Conservation (phyloP, 1,140 invertebrate species). For the Calosoma granatense region DNA sequence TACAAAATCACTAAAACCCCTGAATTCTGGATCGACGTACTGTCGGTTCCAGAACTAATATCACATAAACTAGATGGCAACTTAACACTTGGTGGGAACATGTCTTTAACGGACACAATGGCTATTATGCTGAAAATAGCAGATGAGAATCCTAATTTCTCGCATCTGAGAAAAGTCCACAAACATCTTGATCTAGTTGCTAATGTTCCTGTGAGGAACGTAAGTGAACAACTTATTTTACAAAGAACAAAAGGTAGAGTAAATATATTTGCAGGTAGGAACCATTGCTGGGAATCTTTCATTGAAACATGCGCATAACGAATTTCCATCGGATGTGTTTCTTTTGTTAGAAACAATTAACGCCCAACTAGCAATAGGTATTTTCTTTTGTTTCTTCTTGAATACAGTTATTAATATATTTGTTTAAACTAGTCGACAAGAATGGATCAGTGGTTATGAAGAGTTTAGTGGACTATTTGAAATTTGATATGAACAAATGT, state of each 20-base stretch:
- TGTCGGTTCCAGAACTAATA: constrained; percentile 52
- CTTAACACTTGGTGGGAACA: constrained; percentile 51
- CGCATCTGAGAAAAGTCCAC: constrained; percentile 34
- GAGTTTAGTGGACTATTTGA: background rate
- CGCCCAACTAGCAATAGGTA: constrained; percentile 28
- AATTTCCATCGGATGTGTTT: constrained; percentile 71
- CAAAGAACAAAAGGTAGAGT: too few relatives aligned
- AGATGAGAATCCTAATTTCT: constrained; percentile 27
- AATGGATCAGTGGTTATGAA: background rate
- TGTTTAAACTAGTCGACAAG: background rate
- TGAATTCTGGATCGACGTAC: constrained; percentile 61
- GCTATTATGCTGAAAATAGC: constrained; percentile 39
- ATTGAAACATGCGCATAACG: constrained; percentile 56
- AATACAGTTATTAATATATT: background rate
- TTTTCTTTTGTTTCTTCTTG: too few relatives aligned
- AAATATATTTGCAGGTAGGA: too few relatives aligned
- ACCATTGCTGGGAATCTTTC: constrained; percentile 70
- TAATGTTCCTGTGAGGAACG: constrained; percentile 63
- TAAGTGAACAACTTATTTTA: too few relatives aligned
- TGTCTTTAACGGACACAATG: constrained; percentile 54
- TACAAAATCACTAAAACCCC: constrained; percentile 41
- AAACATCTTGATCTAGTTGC: constrained; percentile 57
- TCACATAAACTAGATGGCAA: constrained; percentile 36
- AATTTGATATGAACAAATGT: background rate
- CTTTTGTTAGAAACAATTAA: constrained; percentile 57